These are phyloP conservation scores for Megaleporinus macrocephalus DNA, from an alignment of 2,113 vertebrate species.

Conservation along the genomic window DNA sequence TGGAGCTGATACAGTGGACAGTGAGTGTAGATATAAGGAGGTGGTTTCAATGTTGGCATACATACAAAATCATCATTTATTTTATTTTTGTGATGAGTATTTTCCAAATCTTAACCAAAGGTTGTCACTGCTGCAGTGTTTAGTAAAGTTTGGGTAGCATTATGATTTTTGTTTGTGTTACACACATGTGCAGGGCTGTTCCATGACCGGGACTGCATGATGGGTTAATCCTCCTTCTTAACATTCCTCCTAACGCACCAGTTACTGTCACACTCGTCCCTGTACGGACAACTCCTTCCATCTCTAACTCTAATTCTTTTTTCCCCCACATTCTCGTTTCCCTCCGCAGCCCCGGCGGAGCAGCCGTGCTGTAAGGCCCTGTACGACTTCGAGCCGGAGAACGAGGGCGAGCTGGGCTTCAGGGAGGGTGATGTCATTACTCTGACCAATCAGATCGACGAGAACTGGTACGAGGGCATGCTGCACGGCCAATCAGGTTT, in stretches of 20 bases:
- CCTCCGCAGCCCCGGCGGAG: slow-evolving; percentile 79
- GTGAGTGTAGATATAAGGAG: too few relatives aligned
- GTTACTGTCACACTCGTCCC: too few relatives aligned
- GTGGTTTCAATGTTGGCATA: too few relatives aligned
- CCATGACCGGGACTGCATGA: too few relatives aligned
- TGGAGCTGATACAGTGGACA: too few relatives aligned
- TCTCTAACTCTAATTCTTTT: background rate
- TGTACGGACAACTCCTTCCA: background rate
- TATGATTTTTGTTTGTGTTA: too few relatives aligned
- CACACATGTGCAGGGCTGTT: background rate
- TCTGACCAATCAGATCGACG: slow-evolving; percentile 97
- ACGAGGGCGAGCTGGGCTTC: slow-evolving; percentile 97
- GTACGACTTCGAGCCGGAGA: slow-evolving; percentile 97
- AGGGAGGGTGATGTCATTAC: slow-evolving; percentile 95
- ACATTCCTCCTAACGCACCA: background rate
- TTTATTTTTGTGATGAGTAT: too few relatives aligned
- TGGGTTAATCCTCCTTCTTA: background rate
- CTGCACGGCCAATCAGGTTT: slow-evolving; percentile 93
- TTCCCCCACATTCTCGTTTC: background rate
- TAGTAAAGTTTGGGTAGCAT: too few relatives aligned
- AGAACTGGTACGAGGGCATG: slow-evolving; percentile 99
- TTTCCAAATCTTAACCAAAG: too few relatives aligned
- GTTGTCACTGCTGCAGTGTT: too few relatives aligned
- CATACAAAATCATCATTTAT: too few relatives aligned
- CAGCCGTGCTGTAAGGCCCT: slow-evolving; percentile 96